Evolutionary conservation across 1,140 invertebrate genomes (phyloP).

Genomic region (Caenorhabditis brenneri): DNA sequence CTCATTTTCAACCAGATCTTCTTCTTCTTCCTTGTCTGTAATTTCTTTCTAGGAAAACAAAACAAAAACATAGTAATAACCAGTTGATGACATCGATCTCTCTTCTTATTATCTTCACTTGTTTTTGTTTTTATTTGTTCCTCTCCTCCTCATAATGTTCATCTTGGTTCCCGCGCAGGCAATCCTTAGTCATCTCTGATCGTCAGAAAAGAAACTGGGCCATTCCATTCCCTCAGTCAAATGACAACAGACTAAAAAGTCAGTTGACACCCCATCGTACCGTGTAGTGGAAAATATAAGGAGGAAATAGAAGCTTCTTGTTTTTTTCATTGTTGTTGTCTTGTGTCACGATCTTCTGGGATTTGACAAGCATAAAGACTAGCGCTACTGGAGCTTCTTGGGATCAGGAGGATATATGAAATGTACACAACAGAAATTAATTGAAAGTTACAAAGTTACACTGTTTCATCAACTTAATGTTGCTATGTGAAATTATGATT

Average conservation of each 20-base stretch:
- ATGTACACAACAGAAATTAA: too few species aligned
- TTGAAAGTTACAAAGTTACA: too few species aligned
- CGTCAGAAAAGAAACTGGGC: too few species aligned
- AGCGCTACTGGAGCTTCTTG: too few species aligned
- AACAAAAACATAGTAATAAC: constrained; percentile 1
- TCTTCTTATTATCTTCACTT: background rate
- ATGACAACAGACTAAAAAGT: too few species aligned
- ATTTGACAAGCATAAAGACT: too few species aligned
- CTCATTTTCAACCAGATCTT: background rate
- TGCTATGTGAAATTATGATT: too few species aligned
- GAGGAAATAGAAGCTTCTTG: background rate
- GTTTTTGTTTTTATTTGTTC: constrained; percentile 2
- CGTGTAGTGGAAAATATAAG: background rate
- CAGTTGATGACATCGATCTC: constrained; percentile 23
- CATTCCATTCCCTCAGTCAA: too few species aligned
- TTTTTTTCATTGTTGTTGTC: background rate
- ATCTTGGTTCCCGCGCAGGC: background rate
- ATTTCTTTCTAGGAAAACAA: too few species aligned
- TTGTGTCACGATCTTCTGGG: background rate
- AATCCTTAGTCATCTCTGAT: constrained; percentile 25
- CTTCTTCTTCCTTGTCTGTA: background rate
- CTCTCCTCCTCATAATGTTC: background rate
- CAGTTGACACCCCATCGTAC: constrained; percentile 24
- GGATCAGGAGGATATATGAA: too few species aligned
- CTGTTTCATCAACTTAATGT: too few species aligned